Percentiles rank a stretch among this genome's conserved stretches.
phyloP scores from a whole-genome alignment of 2,888 invertebrate genomes.

The Molanna angustata region DNA sequence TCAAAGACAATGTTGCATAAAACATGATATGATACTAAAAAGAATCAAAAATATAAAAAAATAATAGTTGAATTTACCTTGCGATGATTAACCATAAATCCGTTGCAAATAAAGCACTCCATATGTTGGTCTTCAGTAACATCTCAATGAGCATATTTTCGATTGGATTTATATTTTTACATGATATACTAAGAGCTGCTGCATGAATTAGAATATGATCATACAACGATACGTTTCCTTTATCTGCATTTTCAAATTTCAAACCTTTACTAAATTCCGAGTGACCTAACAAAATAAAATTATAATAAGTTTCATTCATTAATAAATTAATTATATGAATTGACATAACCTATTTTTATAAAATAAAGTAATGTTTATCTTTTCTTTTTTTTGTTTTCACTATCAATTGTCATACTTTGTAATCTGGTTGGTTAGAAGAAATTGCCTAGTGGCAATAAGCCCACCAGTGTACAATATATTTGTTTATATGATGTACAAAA shows the following conservation, averaged over 20 bases:
- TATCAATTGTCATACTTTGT: neutral
- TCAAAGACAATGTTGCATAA: too few relatives aligned
- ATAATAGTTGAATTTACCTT: conserved; percentile 34
- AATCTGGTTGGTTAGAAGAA: too few relatives aligned
- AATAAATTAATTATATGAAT: too few relatives aligned
- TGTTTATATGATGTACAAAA: too few relatives aligned
- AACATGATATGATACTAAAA: too few relatives aligned
- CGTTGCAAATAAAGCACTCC: conserved; percentile 36
- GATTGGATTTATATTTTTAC: conserved; percentile 17
- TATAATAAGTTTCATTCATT: too few relatives aligned
- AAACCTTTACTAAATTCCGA: conserved; percentile 13
- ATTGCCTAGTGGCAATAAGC: too few relatives aligned
- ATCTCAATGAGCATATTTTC: conserved; percentile 35
- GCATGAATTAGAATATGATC: conserved; percentile 12
- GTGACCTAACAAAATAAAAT: conserved; percentile 9
- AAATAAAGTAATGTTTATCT: too few relatives aligned
- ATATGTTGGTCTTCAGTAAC: conserved; percentile 35
- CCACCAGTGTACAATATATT: too few relatives aligned
- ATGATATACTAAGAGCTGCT: conserved; percentile 18
- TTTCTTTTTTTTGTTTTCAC: too few relatives aligned
- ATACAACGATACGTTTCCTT: conserved; percentile 12
- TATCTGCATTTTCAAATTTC: conserved; percentile 5
- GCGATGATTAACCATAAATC: conserved; percentile 38
- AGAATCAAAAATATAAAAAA: conserved; percentile 5
- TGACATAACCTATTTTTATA: too few relatives aligned